Evolutionary conservation across 2,797 vertebrate genomes (phyloP).

Genomic region (Amazona finschi): DNA sequence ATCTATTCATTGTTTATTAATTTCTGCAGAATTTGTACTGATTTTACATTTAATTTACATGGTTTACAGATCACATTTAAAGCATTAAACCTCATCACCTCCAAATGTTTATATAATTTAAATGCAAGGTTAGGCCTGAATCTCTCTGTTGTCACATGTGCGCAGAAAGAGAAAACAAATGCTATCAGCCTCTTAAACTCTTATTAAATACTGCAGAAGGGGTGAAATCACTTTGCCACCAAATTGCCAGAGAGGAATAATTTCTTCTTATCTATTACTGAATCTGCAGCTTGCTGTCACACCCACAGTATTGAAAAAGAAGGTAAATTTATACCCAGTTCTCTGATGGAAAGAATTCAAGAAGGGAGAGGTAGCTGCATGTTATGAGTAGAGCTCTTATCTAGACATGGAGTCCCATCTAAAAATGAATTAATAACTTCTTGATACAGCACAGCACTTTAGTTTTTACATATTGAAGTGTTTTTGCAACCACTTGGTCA

Average conservation of each 20-base stretch:
- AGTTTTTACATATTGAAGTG: not conserved
- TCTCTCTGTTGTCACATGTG: not conserved
- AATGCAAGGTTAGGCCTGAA: not conserved
- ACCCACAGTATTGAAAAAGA: not conserved
- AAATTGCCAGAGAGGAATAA: not conserved
- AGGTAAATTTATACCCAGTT: not conserved
- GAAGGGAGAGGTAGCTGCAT: not conserved
- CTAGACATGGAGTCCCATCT: not conserved
- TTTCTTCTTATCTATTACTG: not conserved
- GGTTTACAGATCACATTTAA: not conserved
- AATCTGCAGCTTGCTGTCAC: not conserved
- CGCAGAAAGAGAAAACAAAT: not conserved
- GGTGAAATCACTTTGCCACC: not conserved
- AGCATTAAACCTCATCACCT: not conserved
- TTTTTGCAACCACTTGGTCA: not conserved
- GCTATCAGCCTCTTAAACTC: not conserved
- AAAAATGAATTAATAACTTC: not conserved
- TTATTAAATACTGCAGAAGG: not conserved
- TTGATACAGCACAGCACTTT: not conserved
- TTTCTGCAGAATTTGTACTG: not conserved
- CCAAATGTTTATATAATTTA: not conserved
- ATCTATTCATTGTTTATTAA: rapidly evolving
- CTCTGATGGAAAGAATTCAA: constrained; percentile 10
- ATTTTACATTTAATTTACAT: not conserved
- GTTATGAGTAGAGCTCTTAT: not conserved